phyloP scores from a whole-genome alignment of 2,888 invertebrate species.

The Amphipyra berbera region DNA sequence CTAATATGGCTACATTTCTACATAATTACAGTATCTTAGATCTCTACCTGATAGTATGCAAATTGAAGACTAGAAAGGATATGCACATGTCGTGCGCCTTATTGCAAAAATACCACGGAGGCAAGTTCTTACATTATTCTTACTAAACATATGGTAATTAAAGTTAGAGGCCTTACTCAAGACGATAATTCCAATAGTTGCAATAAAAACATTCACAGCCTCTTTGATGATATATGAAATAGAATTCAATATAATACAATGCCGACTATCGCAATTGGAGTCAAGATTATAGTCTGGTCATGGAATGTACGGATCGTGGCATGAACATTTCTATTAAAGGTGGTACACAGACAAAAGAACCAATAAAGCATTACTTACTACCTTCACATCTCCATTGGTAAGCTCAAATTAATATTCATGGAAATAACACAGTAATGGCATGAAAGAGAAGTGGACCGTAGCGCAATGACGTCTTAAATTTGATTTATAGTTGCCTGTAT shows the following conservation, averaged over 20 bases:
- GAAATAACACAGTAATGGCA: conserved; percentile 50
- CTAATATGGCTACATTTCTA: conserved; percentile 45
- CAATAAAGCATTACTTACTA: conserved; percentile 35
- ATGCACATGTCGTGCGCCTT: conserved; percentile 29
- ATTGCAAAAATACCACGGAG: conserved; percentile 28
- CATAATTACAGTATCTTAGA: conserved; percentile 50
- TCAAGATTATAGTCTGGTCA: conserved; percentile 28
- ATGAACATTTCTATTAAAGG: conserved; percentile 36
- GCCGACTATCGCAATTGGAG: conserved; percentile 21
- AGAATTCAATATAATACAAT: conserved; percentile 30
- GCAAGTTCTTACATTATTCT: conserved; percentile 22
- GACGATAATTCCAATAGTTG: conserved; percentile 7
- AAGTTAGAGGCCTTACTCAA: background rate
- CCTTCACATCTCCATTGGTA: conserved; percentile 46
- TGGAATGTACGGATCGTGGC: conserved; percentile 18
- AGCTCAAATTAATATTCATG: conserved; percentile 51
- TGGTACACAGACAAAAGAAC: conserved; percentile 34
- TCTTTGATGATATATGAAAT: background rate
- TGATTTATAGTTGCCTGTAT: conserved; percentile 52
- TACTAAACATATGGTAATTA: conserved; percentile 37
- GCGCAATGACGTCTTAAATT: conserved; percentile 46
- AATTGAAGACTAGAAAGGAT: conserved; percentile 47
- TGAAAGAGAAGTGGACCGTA: conserved; percentile 46
- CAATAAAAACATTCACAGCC: conserved; percentile 7
- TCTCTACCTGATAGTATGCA: conserved; percentile 45